Conservation (phyloP, 2,113 vertebrate species). For the Murina feae region DNA sequence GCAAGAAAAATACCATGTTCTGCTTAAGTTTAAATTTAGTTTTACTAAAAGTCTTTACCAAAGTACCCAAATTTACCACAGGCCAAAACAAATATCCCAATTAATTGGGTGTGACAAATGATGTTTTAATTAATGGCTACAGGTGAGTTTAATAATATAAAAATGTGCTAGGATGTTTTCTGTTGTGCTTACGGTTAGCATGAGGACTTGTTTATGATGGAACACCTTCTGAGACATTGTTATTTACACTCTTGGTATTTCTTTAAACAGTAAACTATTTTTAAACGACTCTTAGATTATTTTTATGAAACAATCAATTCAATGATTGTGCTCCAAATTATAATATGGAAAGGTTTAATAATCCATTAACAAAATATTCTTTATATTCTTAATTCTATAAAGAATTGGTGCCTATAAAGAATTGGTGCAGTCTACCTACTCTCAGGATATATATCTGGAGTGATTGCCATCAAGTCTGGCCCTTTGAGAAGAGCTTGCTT, state of each 20-base stretch:
- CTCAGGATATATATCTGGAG: neutral
- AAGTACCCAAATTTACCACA: neutral
- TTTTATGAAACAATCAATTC: neutral
- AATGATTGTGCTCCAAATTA: neutral
- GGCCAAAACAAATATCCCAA: neutral
- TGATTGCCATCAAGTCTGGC: neutral
- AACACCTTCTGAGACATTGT: neutral
- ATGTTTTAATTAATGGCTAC: neutral
- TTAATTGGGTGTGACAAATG: neutral
- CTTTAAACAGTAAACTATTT: neutral
- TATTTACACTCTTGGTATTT: neutral
- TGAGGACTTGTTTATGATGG: neutral
- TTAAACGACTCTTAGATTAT: neutral
- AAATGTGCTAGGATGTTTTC: neutral
- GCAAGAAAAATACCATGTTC: neutral
- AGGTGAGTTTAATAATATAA: neutral
- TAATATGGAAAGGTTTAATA: neutral
- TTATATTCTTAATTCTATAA: neutral
- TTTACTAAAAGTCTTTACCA: neutral
- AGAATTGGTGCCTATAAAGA: neutral
- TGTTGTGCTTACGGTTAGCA: neutral
- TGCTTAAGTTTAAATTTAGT: constrained; percentile 15
- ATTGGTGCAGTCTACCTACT: neutral
- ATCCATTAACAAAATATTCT: neutral
- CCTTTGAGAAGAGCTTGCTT: neutral